Conservation (phyloP, 1,140 invertebrate genomes). For the Dolichoris vasculosae region DNA sequence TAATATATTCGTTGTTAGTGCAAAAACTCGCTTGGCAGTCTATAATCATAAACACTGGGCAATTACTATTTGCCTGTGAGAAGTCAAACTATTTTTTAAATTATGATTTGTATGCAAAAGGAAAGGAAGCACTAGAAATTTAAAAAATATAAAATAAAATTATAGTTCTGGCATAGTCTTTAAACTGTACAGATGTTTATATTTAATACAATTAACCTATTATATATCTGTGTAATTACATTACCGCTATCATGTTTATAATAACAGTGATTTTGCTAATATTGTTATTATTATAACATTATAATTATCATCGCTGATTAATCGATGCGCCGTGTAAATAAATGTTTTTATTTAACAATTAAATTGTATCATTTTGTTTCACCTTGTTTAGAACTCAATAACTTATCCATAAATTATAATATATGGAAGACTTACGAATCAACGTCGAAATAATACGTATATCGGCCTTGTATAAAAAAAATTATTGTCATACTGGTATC, state of each 20-base stretch:
- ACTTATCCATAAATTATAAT: neutral
- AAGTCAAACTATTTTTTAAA: slow-evolving; percentile 20
- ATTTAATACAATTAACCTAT: slow-evolving; percentile 29
- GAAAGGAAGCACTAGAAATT: neutral
- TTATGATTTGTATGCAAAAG: neutral
- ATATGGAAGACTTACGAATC: neutral
- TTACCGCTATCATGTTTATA: slow-evolving; percentile 32
- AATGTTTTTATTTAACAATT: slow-evolving; percentile 62
- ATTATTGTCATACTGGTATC: too few species aligned
- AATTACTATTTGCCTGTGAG: slow-evolving; percentile 44
- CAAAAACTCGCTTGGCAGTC: neutral
- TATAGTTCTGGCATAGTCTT: slow-evolving; percentile 18
- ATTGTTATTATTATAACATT: slow-evolving; percentile 20
- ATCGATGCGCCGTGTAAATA: slow-evolving; percentile 59
- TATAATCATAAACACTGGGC: neutral
- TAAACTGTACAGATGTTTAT: slow-evolving; percentile 41
- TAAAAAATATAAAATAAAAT: slow-evolving; percentile 18
- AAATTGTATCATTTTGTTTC: slow-evolving; percentile 42
- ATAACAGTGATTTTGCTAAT: neutral
- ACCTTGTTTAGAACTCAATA: neutral
- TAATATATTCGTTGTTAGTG: neutral
- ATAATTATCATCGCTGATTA: slow-evolving; percentile 50
- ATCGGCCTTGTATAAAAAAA: neutral
- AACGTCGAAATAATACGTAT: neutral
- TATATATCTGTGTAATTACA: slow-evolving; percentile 10